These are phyloP conservation scores for Hypomesus transpacificus DNA, from an alignment of 2,113 vertebrate species.

Conservation along the genomic window DNA sequence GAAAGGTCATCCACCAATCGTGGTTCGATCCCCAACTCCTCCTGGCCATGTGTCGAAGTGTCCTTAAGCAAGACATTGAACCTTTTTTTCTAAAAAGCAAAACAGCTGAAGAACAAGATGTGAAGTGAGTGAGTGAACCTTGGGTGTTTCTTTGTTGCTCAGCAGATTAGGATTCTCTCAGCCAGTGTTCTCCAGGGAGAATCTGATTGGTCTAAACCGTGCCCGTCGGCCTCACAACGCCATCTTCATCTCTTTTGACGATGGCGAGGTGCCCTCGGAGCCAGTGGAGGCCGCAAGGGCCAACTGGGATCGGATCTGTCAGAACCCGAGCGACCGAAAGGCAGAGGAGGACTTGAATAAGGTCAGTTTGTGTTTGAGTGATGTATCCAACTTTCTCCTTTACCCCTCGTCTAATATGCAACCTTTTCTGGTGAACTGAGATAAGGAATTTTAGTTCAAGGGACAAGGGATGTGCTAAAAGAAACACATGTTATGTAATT, in stretches of 20 bases:
- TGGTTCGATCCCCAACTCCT: no score
- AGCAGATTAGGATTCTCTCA: conserved; percentile 74
- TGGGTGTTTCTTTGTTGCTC: not conserved
- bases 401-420: no score
- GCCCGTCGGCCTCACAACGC: conserved; percentile 89
- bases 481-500: not conserved
- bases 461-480: no score
- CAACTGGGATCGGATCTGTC: conserved; percentile 79
- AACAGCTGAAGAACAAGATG: no score
- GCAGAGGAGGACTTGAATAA: conserved; percentile 77
- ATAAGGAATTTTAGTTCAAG: no score
- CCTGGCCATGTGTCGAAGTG: no score
- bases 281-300: conserved; percentile 79
- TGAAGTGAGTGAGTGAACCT: not conserved
- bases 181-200: conserved; percentile 70
- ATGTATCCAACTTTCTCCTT: no score
- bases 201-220: conserved; percentile 85
- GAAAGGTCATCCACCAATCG: no score
- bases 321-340: conserved; percentile 73
- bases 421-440: no score
- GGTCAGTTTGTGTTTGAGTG: conserved; percentile 50
- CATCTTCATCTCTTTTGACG: conserved; percentile 87
- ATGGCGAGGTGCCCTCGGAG: conserved; percentile 71
- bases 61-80: no score
- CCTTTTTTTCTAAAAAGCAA: no score